Conservation (phyloP, 2,888 invertebrate genomes). For the Tenodera sinensis region DNA sequence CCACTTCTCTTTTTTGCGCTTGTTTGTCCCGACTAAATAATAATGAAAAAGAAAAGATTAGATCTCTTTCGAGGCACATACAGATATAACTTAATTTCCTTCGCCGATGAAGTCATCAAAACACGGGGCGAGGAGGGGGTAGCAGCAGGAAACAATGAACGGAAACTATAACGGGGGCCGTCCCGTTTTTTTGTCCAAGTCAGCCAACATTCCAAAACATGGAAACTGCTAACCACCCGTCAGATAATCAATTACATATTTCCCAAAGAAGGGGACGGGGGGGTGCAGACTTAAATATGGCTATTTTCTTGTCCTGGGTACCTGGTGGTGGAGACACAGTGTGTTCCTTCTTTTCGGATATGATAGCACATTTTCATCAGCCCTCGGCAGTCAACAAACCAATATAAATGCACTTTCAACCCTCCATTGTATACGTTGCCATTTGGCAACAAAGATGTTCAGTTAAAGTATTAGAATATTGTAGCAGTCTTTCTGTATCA, state of each 20-base stretch:
- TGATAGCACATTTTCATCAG: too few species aligned
- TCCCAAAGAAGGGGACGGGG: neutral
- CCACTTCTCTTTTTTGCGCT: neutral
- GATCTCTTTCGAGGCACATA: neutral
- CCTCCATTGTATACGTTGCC: too few species aligned
- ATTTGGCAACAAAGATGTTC: too few species aligned
- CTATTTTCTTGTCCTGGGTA: neutral
- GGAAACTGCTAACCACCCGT: neutral
- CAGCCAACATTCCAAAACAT: neutral
- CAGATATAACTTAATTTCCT: conserved; percentile 6
- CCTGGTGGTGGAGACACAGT: neutral
- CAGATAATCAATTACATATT: neutral
- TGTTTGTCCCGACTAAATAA: neutral
- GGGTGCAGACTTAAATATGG: neutral
- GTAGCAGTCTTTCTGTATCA: too few species aligned
- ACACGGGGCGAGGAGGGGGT: neutral
- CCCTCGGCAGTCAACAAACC: too few species aligned
- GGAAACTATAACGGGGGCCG: neutral
- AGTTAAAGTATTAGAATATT: too few species aligned
- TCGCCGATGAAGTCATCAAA: neutral
- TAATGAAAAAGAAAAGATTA: neutral
- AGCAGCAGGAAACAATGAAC: neutral
- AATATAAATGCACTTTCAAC: too few species aligned
- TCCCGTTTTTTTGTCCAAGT: neutral
- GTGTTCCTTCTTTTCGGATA: neutral